A percentile compares a stretch with the other conserved stretches of the same genome.
Conservation (phyloP, 2,797 vertebrate species). For the Acipenser ruthenus region DNA sequence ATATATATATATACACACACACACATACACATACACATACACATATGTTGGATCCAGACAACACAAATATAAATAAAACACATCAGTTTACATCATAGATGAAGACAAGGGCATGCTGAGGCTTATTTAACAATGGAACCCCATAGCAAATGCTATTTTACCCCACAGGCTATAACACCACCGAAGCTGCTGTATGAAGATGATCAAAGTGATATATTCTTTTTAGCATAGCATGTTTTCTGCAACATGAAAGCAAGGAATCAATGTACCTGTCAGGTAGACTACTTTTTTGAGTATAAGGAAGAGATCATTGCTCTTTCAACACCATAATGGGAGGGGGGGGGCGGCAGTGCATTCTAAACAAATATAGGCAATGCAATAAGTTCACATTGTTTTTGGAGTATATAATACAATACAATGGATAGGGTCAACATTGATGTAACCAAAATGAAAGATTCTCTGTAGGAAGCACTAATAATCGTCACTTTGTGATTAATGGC, state of each 20-base stretch:
- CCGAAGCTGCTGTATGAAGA: not conserved
- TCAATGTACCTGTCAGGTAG: not conserved
- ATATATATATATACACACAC: too few species aligned
- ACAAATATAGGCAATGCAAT: too few species aligned
- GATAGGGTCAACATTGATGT: too few species aligned
- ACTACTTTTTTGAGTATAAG: not conserved
- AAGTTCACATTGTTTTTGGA: too few species aligned
- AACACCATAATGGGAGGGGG: slow-evolving; percentile 4
- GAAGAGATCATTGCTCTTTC: not conserved
- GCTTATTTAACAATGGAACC: slow-evolving; percentile 8
- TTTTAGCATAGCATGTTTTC: not conserved
- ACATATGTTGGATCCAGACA: not conserved
- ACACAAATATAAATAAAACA: slow-evolving; percentile 12
- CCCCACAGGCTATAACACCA: not conserved
- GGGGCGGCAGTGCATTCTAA: too few species aligned
- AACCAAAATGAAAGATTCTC: not conserved
- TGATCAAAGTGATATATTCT: not conserved
- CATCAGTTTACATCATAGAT: slow-evolving; percentile 2
- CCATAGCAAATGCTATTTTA: not conserved
- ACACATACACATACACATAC: not conserved
- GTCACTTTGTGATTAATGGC: not conserved
- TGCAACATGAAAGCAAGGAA: not conserved
- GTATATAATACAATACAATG: too few species aligned
- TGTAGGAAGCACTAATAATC: not conserved
- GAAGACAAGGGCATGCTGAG: not conserved